Base-by-base conservation (phyloP, 2,797 vertebrate species). In the Enteromius fasciolatus region DNA sequence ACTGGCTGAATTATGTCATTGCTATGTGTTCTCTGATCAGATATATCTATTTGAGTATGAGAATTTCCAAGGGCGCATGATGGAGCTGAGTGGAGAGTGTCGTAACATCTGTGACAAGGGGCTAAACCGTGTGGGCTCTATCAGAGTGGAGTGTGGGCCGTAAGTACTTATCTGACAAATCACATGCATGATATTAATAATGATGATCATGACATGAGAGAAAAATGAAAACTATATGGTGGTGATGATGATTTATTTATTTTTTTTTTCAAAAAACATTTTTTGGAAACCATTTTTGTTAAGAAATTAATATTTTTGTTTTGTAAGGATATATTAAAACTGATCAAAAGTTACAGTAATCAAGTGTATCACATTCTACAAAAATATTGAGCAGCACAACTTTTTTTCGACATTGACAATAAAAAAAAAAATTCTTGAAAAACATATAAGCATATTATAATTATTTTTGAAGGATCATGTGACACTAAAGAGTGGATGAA, bases 31-130 rank as follows among this genome's bases (percentile, higher is more conserved):
- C 72, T 72, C 28, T 82, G 76, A 75, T 33, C 88, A 96, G 95
- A 94, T 96, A 52, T 94, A 91, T 90, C 89, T 96, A 87, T 96
- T 91, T 69, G 95, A 96, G 83, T 94, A 77, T 12, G 95, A 96
- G 88, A 96, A 96, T 89, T 96, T 96, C 93, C 95, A 95, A 84
- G 95, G 95, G 10, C 94, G 92, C 20, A 91, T 84, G 85, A 91
- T 96, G 89, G 95, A 96, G 76, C 84, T 96, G 81, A 93, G 72
- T 4, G 89, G 84, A 67, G 95, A 96, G 88, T 92, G 89, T 83
- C 91, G 89, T 39, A 96, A 96, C 90, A 86, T 96, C 87, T 89
- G 90, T 66, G 94, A 95, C 84, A 95, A 94, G 78, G 93, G 94
- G 41, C 91, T 96, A 0, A 93, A 95, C 0, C 92, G 87, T 48